These are phyloP conservation scores for Athalia cordata DNA, from an alignment of 2,888 invertebrate species.

Conservation along the genomic window DNA sequence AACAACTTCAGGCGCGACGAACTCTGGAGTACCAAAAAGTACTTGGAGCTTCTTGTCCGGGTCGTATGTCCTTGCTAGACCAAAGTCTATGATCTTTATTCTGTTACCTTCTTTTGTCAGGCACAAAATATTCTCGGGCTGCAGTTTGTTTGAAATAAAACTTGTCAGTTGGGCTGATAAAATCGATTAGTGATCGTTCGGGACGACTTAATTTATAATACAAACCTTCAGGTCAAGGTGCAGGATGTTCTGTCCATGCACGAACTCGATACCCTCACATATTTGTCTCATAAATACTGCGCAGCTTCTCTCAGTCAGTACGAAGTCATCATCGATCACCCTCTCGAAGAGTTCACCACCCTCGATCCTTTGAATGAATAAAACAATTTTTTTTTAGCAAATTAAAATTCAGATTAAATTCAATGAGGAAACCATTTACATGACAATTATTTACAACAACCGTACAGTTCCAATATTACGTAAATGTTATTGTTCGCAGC, in stretches of 20 bases:
- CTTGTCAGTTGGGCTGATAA: neutral
- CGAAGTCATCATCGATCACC: conserved; percentile 98
- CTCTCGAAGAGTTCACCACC: conserved; percentile 99
- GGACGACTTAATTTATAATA: neutral
- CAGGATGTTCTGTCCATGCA: conserved; percentile 95
- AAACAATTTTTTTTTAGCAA: neutral
- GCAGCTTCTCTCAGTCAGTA: conserved; percentile 96
- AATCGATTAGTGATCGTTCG: neutral
- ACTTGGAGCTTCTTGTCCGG: conserved; percentile 95
- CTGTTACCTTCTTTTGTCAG: conserved; percentile 97
- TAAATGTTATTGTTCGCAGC: conserved; percentile 96
- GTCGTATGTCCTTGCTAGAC: conserved; percentile 93
- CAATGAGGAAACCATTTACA: neutral
- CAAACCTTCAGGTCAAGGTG: conserved; percentile 97
- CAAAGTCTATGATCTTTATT: conserved; percentile 99
- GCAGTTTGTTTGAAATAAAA: neutral
- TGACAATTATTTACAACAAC: conserved; percentile 58
- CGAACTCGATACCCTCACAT: conserved; percentile 98
- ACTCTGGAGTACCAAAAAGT: conserved; percentile 98
- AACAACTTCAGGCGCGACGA: conserved; percentile 98
- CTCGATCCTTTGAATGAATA: conserved; percentile 82
- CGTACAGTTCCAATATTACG: conserved; percentile 98
- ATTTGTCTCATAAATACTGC: conserved; percentile 98
- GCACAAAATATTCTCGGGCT: conserved; percentile 99
- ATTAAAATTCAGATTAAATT: neutral